Base-by-base conservation (phyloP, 2,797 vertebrate genomes). In the Fistularia tabacaria region DNA sequence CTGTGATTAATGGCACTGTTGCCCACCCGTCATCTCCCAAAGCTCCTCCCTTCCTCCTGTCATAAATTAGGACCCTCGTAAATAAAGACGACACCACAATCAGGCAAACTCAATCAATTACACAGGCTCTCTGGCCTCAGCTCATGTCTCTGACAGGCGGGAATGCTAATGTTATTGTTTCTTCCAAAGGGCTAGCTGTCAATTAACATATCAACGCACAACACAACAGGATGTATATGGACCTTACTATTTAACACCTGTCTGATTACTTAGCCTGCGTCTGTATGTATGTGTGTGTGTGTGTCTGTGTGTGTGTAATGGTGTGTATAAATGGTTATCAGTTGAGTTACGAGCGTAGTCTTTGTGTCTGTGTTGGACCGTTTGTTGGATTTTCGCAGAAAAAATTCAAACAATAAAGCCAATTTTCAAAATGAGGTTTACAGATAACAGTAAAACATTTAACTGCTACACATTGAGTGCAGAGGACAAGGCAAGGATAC, bases 51-150 rank as follows among this genome's bases (percentile, higher is more conserved):
- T 81, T 75, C 81, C 86, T 84, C 88, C 80, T 88, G 92, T 96
- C 93, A 95, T 96, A 95, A 97, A 98, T 98, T 96, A 96, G 91
- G 83, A 79, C 74, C 84, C 93, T 95, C 93, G 95, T 97, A 98
- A 98, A 97, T 98, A 97, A 87, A 94, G 93, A 95, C 91, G 66
- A 80, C 85, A 92, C 92, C 93, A 95, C 93, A 95, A 95, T 96
- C 94, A 95, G 90, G 91, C 84, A 93, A 95, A 97, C 93, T 93
- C 93, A 91, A 96, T 94, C 92, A 94, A 93, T 93, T 93, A 91
- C 92, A 90, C 88, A 87, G 83, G 79, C 87, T 90, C 87, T 90
- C 91, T 90, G 89, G 86, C 89, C 90, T 90, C 85, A 10, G 85
- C 87, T 90, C 87, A 86, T 85, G 86, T 51, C 84, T 87, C 81